Evolutionary conservation across 2,797 vertebrate genomes (phyloP), one percentile per base, ranked within the genome.

Genomic region (Rousettus madagascariensis): DNA sequence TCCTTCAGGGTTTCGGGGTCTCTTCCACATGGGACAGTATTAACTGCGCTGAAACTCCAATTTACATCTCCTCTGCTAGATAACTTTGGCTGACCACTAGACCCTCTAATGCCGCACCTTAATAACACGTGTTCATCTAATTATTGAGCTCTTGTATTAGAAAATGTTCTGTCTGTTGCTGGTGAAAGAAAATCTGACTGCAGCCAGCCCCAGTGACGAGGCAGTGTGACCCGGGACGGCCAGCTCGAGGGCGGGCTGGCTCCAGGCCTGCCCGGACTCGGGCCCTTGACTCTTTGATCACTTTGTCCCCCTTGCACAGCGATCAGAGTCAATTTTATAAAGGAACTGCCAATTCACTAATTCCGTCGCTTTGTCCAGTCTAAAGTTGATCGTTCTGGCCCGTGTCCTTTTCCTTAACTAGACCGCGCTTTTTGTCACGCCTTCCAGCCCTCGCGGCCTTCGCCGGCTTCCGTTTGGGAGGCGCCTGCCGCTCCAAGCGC

Each of bases 391-490:
- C 26, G 2, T 9, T 22, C 71, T 12, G 13, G 43, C 53, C 4
- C 17, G 13, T 1, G 0, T 6, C 16, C 20, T 57, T 46, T 17
- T 22, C 46, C 13, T 19, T 57, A 10, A 38, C 72, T 41, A 8
- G 12, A 33, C 11, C 9, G 6, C 41, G 1, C 41, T 43, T 26
- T 13, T 2, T n/a, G 53, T 15, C 12, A 2, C 0, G 43, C 5
- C 33, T 12, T 9, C 71, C 57, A 11, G 9, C 11, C 49, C 49
- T 83, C n/a, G 8, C 8, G 1, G 8, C 55, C 55, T 24, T 16
- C 12, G 49, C 5, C 49, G 16, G 49, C 49, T 49, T 49, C 5
- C 15, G 49, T 3, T 15, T 4, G 49, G 49, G 5, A 1, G 5
- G 49, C 5, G 49, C 15, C 46, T 1, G 49, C 49, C 15, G 13